phyloP scores from a whole-genome alignment of 64 coral and sea anemone species.

The Pocillopora verrucosa region DNA sequence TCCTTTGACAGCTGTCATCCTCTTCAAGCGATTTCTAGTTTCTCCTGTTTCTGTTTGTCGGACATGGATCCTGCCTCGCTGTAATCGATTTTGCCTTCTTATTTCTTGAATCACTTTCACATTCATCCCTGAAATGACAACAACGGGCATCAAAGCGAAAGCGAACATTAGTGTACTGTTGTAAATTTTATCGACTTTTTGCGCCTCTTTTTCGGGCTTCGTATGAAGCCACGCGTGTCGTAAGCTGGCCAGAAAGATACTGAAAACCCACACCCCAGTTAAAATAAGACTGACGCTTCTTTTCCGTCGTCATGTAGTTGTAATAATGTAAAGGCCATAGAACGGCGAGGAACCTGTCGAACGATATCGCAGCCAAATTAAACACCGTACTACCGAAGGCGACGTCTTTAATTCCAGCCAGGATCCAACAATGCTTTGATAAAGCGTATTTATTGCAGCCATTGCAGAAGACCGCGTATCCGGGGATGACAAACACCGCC shows the following conservation, averaged over 20 bases:
- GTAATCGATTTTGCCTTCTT: neutral
- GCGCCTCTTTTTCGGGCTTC: neutral
- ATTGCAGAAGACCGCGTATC: slow-evolving; percentile 26
- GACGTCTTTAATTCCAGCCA: slow-evolving; percentile 38
- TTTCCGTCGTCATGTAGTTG: slow-evolving; percentile 21
- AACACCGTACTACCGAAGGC: slow-evolving; percentile 19
- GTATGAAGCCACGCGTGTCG: slow-evolving; percentile 10
- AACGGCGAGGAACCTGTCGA: slow-evolving; percentile 57
- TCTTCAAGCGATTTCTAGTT: neutral
- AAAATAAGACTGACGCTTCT: slow-evolving; percentile 26
- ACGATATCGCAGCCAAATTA: slow-evolving; percentile 52
- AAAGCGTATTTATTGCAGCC: neutral
- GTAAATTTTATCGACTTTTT: slow-evolving; percentile 12
- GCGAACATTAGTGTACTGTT: neutral
- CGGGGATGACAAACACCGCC: slow-evolving; percentile 45
- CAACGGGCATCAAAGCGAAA: neutral
- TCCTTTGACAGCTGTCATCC: slow-evolving; percentile 4
- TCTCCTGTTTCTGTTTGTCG: neutral
- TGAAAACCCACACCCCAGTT: slow-evolving; percentile 21
- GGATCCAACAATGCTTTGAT: slow-evolving; percentile 1
- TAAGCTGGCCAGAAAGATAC: neutral
- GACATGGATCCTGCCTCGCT: neutral
- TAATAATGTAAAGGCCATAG: slow-evolving; percentile 46
- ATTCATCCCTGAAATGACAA: slow-evolving; percentile 10
- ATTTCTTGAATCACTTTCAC: slow-evolving; percentile 6